phyloP scores from a whole-genome alignment of 2,797 vertebrate species.

The Mastacembelus armatus region DNA sequence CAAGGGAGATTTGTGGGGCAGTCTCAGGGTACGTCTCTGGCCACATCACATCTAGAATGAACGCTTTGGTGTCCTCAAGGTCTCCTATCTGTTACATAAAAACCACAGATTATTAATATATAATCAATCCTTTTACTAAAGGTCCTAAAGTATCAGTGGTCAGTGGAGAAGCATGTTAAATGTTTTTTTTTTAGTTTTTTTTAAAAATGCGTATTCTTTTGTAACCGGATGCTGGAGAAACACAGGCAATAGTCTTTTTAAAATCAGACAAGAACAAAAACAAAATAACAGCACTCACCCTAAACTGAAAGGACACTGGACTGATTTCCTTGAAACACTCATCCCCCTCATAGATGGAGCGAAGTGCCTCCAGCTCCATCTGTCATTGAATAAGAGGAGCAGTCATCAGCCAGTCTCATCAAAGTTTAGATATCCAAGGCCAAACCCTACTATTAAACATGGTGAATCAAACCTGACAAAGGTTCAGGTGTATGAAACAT shows the following conservation, averaged over 20 bases:
- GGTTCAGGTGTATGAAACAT: too few species aligned
- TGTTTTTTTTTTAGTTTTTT: neutral
- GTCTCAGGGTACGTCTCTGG: constrained; percentile 93
- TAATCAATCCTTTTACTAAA: neutral
- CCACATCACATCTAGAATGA: constrained; percentile 94
- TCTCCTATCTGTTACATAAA: constrained; percentile 88
- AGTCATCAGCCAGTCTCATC: neutral
- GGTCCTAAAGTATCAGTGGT: neutral
- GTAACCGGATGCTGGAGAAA: neutral
- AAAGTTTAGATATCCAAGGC: neutral
- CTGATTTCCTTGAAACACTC: constrained; percentile 94
- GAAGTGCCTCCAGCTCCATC: constrained; percentile 98
- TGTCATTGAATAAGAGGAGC: constrained; percentile 48
- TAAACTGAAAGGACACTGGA: constrained; percentile 92
- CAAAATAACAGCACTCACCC: too few species aligned
- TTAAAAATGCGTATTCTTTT: neutral
- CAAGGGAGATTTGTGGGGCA: constrained; percentile 91
- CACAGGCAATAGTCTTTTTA: neutral
- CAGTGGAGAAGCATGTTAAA: neutral
- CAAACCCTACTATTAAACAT: neutral
- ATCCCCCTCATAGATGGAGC: constrained; percentile 97
- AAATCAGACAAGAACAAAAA: neutral
- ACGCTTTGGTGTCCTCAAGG: constrained; percentile 91
- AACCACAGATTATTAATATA: neutral
- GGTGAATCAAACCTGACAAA: neutral